These are phyloP conservation scores for Choristoneura rosaceana DNA, from an alignment of 2,888 invertebrate genomes.

Conservation along the genomic window DNA sequence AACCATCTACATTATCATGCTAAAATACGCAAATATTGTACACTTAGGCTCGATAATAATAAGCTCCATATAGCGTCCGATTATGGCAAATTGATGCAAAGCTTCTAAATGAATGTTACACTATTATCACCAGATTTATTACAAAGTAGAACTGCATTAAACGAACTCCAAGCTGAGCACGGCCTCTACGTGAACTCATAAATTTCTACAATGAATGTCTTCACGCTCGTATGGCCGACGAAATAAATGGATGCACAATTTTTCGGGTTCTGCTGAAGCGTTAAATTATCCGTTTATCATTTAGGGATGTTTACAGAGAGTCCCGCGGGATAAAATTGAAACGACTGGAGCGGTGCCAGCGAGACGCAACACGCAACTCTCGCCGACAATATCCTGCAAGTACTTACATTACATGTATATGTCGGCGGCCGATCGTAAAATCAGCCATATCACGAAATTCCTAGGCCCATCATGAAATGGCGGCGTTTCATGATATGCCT, in stretches of 20 bases:
- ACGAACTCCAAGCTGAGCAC: conserved; percentile 22
- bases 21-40: not conserved
- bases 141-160: conserved; percentile 14
- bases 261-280: conserved; percentile 75
- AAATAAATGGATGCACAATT: conserved; percentile 78
- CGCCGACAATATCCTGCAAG: conserved; percentile 49
- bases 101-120: conserved; percentile 15
- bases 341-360: conserved; percentile 81
- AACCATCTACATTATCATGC: not conserved
- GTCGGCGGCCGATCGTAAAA: too few species aligned
- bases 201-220: conserved; percentile 69
- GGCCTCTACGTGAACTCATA: conserved; percentile 62
- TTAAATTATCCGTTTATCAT: conserved; percentile 84
- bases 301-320: conserved; percentile 81
- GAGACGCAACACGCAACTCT: conserved; percentile 60
- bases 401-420: conserved; percentile 45
- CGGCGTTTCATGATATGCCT: too few species aligned
- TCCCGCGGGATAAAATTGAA: conserved; percentile 81
- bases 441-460: too few species aligned
- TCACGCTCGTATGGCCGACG: conserved; percentile 70
- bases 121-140: conserved; percentile 20
- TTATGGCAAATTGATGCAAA: conserved; percentile 6
- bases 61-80: not conserved
- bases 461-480: too few species aligned
- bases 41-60: not conserved